Evolutionary conservation across 2,888 invertebrate species (phyloP), one percentile per base, ranked within the genome.

Genomic region (Eupithecia centaureata): DNA sequence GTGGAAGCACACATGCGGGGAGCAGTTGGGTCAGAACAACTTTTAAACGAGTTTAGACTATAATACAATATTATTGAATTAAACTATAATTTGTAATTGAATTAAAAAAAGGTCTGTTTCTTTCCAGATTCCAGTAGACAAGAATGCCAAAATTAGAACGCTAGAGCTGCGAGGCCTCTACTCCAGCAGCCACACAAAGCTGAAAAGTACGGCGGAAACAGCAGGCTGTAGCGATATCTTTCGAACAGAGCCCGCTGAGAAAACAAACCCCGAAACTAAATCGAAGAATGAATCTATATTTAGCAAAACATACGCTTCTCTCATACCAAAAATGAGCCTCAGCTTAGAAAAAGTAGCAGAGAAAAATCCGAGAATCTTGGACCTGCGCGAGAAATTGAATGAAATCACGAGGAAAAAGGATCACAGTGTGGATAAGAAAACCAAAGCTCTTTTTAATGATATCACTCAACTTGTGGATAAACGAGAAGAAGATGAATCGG

Each of bases 401-500:
- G 90, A 91, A 76, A 93, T 93, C 61, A 89, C 90, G 27, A 91
- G 86, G 73, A 91, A 92, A 73, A 89, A 90, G 72, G 91, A 92
- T 76, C 81, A 85, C 51, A 88, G 83, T 73, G 91, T 92, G 65
- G 86, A 92, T 78, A 88, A 91, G 72, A 85, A 89, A 78, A 89
- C 88, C 2, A 93, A 91, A 81, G 86, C 90, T 65, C 77, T 92
- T 52, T 85, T 92, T 18, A 90, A 92, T 71, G 91, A 90, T 74
- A 88, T 91, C 64, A 90, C 92, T 28, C 92, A 92, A 75, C 86
- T 93, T 61, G 89, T 86, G 57, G 93, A 93, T 74, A 90, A 91
- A 71, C 91, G 90, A 80, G 88, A 89, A 64, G 86, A 86, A 60
- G 90, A 92, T 73, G 91, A 91, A 70, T 95, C 95, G 25, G 95